These are phyloP conservation scores for Perizoma flavofasciatum DNA, from an alignment of 2,888 invertebrate species.

Conservation along the genomic window DNA sequence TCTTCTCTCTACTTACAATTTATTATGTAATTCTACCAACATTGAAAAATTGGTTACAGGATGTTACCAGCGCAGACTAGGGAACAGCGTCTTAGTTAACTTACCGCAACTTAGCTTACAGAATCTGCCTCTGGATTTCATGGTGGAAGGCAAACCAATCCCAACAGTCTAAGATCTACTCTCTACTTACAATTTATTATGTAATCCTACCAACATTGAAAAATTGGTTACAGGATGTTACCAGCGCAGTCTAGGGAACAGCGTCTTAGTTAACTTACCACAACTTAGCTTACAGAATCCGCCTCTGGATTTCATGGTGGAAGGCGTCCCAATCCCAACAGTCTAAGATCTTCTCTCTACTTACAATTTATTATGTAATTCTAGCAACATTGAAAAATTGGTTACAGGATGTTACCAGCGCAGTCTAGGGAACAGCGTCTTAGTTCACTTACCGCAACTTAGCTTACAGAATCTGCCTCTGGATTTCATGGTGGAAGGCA, in stretches of 20 bases:
- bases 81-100: slow-evolving; percentile 23
- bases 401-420: slow-evolving; percentile 20
- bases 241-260: slow-evolving; percentile 25
- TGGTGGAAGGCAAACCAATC: too few relatives aligned
- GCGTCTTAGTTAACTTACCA: slow-evolving; percentile 13
- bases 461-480: too few relatives aligned
- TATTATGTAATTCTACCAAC: too few relatives aligned
- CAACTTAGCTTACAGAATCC: too few relatives aligned
- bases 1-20: neutral
- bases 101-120: neutral
- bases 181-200: too few relatives aligned
- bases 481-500: too few relatives aligned
- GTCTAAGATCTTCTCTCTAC: neutral
- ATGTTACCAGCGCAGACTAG: slow-evolving; percentile 22
- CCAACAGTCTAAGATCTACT: neutral
- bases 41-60: too few relatives aligned
- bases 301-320: too few relatives aligned
- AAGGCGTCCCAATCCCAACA: neutral
- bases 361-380: too few relatives aligned
- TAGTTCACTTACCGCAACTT: neutral
- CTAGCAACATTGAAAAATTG: too few relatives aligned
- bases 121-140: too few relatives aligned
- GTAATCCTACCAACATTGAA: too few relatives aligned
- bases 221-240: slow-evolving; percentile 5
- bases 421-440: slow-evolving; percentile 30